Evolutionary conservation across 37 sponge, comb jelly and placozoan species (phyloP), one percentile per base, ranked within the genome.

Genomic region (Amphimedon queenslandica): DNA sequence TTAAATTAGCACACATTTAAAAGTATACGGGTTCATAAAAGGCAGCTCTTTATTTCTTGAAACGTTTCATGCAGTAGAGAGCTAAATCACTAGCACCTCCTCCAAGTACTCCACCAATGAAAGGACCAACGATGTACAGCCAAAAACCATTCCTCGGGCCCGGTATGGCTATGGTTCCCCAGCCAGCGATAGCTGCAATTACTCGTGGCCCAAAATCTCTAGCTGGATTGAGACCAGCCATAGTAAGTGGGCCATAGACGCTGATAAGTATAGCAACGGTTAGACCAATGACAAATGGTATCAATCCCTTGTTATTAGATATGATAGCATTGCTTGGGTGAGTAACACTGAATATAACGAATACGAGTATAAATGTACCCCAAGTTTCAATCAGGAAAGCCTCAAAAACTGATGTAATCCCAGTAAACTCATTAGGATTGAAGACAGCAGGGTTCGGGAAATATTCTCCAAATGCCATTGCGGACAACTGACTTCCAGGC

Each of bases 121-220:
- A 53, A 23, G 71, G 71, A 29, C 71, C 71, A n/a, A 70, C 53
- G 24, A 70, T 70, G 71, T 70, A 70, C 51, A 70, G 41, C 71
- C 71, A 70, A 53, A 70, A 70, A 0, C 71, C 71, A 30, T 4
- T 27, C 47, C 29, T 2, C 27, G 71, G 71, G 3, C 71, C 71
- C 24, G 71, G 71, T 41, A 70, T 70, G 27, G 71, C 71, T 20
- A 70, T 70, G 5, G 47, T 27, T 43, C 53, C 71, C 71, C 71
- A 70, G 47, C 71, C 71, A 25, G 71, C 71, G 2, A 42, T 16
- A 30, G 42, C 42, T 10, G 71, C 71, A 25, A 70, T 25, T 21
- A 70, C 27, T 10, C 71, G 42, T n/a, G 71, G 71, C 21, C 71
- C 71, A 40, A 70, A 70, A 41, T 70, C 71, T 4, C 71, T 13